These are phyloP conservation scores for Herminia tarsipennalis DNA, from an alignment of 2,888 invertebrate genomes.

Conservation along the genomic window DNA sequence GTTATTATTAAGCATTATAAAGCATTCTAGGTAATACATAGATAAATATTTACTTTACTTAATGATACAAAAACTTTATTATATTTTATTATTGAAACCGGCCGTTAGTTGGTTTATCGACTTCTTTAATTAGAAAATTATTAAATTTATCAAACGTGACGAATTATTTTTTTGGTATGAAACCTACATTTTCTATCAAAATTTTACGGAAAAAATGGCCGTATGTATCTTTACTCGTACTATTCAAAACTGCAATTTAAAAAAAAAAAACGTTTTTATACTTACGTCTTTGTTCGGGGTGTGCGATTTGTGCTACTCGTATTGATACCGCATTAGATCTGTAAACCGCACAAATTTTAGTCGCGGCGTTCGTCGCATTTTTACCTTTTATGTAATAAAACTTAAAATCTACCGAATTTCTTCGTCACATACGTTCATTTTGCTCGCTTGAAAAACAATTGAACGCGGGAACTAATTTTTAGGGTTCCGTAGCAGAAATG, in stretches of 20 bases:
- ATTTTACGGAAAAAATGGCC: not conserved
- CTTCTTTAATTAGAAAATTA: not conserved
- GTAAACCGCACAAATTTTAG: too few relatives aligned
- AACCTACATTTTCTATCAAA: not conserved
- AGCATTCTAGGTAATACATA: not conserved
- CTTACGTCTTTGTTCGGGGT: not conserved
- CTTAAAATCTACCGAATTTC: too few relatives aligned
- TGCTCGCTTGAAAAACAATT: too few relatives aligned
- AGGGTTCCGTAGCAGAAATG: too few relatives aligned
- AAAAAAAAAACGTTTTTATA: constrained; percentile 1
- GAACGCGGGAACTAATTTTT: too few relatives aligned
- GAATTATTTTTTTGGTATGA: not conserved
- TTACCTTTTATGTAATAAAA: too few relatives aligned
- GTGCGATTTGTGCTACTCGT: not conserved
- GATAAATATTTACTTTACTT: not conserved
- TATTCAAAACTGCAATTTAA: constrained; percentile 4
- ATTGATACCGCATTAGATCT: too few relatives aligned
- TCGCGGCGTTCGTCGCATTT: too few relatives aligned
- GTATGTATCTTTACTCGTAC: not conserved
- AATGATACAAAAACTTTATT: constrained; percentile 2
- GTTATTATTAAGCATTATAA: too few relatives aligned
- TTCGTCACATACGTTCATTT: too few relatives aligned
- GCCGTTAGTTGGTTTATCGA: not conserved
- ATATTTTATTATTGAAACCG: constrained; percentile 1
- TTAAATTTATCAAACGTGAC: not conserved